These are phyloP conservation scores for Rattus norvegicus DNA, from an alignment of 2,113 vertebrate genomes.

Conservation along the genomic window GRCr8 NC_086023.1:49781501-49782000, in stretches of 20 bases:
- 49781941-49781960: background rate
- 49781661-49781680: background rate
- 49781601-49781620: background rate
- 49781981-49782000: background rate
- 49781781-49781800: background rate
- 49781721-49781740: background rate
- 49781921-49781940: background rate
- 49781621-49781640: background rate
- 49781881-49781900: background rate
- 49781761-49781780: too few species aligned
- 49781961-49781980: background rate
- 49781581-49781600: background rate
- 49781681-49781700: background rate
- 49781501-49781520: background rate
- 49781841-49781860: background rate
- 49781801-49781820: background rate
- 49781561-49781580: background rate
- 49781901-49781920: background rate
- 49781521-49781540: background rate
- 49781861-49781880: background rate
- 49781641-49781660: background rate
- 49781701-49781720: too few species aligned
- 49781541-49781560: background rate
- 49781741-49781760: too few species aligned
- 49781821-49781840: background rate